Evolutionary conservation across 2,113 vertebrate genomes (phyloP).

Genomic region (Thamnophis sirtalis): DNA sequence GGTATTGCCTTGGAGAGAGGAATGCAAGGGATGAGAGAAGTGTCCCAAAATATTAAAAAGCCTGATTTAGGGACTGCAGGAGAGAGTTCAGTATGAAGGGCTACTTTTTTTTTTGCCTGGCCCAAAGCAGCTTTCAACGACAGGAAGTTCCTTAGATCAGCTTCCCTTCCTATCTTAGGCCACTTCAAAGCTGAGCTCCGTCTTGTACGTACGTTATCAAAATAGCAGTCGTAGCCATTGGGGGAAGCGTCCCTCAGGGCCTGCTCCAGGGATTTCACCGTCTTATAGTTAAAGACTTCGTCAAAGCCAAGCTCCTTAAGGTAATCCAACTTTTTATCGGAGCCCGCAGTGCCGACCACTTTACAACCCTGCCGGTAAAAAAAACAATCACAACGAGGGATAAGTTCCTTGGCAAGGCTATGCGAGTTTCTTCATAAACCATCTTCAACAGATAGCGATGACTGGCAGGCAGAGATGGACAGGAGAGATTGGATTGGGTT

Average conservation of each 20-base stretch:
- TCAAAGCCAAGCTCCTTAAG: slow-evolving; percentile 85
- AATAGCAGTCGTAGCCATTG: slow-evolving; percentile 84
- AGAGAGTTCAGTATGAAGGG: not conserved
- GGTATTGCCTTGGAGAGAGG: not conserved
- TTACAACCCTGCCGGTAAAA: slow-evolving; percentile 72
- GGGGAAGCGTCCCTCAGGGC: slow-evolving; percentile 77
- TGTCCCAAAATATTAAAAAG: not conserved
- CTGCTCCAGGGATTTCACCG: slow-evolving; percentile 76
- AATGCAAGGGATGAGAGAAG: not conserved
- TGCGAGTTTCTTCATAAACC: not conserved
- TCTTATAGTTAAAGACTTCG: slow-evolving; percentile 87
- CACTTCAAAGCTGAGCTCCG: not conserved
- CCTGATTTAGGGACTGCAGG: not conserved
- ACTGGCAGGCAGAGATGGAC: not conserved
- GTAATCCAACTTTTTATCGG: slow-evolving; percentile 78
- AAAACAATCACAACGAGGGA: not conserved
- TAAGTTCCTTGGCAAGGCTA: not conserved
- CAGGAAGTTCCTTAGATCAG: too few relatives aligned
- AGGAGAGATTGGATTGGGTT: not conserved
- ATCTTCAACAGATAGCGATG: not conserved
- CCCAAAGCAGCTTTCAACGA: not conserved
- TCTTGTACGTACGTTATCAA: slow-evolving; percentile 81
- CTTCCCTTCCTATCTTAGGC: not conserved
- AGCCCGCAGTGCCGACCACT: slow-evolving; percentile 81
- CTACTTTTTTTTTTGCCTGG: not conserved